Percentiles rank a stretch among this genome's conserved stretches.
Evolutionary conservation across 2,113 vertebrate species (phyloP).

Genomic region (Ranitomeya variabilis): DNA sequence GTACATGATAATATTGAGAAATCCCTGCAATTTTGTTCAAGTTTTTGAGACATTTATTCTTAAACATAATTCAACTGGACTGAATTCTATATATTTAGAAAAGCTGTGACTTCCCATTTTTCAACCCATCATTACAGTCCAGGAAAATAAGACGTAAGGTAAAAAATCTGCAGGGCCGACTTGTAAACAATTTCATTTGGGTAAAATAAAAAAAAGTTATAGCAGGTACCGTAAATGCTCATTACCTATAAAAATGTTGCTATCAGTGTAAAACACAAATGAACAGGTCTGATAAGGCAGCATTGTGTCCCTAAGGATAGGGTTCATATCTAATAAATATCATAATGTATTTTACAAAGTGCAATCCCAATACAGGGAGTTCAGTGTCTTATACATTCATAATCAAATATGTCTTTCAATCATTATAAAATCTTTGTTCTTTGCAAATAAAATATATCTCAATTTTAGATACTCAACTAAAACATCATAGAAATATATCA

Average conservation of each 20-base stretch:
- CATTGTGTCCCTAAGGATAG: background rate
- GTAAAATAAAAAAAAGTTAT: background rate
- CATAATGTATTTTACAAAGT: background rate
- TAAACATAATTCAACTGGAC: background rate
- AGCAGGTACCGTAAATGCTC: background rate
- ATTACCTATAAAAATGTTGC: background rate
- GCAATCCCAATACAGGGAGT: background rate
- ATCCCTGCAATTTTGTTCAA: background rate
- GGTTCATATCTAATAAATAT: background rate
- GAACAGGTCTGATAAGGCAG: background rate
- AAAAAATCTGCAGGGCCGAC: background rate
- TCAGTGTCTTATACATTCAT: background rate
- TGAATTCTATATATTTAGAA: background rate
- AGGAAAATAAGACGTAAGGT: background rate
- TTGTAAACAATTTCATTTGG: background rate
- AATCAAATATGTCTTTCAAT: background rate
- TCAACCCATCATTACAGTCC: background rate
- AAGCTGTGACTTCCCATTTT: background rate
- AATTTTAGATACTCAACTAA: conserved; percentile 17
- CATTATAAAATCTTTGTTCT: background rate
- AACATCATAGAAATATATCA: conserved; percentile 15
- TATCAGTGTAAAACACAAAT: background rate
- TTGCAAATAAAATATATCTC: background rate
- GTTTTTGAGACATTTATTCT: background rate
- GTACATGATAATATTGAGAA: background rate